phyloP scores from a whole-genome alignment of 1,140 invertebrate genomes.

The Copidosoma floridanum region DNA sequence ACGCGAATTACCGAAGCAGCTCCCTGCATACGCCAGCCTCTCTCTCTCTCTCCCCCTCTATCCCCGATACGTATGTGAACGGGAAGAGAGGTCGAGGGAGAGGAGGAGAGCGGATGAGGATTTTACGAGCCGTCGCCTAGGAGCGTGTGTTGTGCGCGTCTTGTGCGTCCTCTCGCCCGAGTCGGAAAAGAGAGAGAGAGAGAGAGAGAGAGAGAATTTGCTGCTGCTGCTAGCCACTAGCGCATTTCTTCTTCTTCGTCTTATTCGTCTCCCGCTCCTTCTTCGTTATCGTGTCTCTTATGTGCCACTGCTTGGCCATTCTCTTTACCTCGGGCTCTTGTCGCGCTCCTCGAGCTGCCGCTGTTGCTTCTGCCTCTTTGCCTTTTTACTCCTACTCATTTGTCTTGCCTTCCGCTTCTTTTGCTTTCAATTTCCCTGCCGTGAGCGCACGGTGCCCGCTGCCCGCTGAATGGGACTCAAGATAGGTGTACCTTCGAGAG shows the following conservation, averaged over 20 bases:
- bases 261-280: background rate
- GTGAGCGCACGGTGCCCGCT: too few relatives aligned
- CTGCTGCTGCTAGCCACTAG: too few relatives aligned
- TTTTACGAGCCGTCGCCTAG: conserved; percentile 13
- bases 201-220: too few relatives aligned
- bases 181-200: too few relatives aligned
- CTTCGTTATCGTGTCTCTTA: too few relatives aligned
- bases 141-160: too few relatives aligned
- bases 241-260: background rate
- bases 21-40: conserved; percentile 11
- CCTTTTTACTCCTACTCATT: conserved; percentile 6
- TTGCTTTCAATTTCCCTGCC: too few relatives aligned
- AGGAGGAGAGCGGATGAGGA: conserved; percentile 5
- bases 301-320: background rate
- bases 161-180: too few relatives aligned
- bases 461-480: too few relatives aligned
- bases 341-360: background rate
- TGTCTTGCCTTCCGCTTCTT: background rate
- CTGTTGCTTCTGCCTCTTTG: background rate
- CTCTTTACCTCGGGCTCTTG: background rate
- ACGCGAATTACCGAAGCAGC: conserved; percentile 15
- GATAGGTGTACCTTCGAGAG: too few relatives aligned
- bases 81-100: too few relatives aligned
- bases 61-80: too few relatives aligned
- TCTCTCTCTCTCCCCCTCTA: background rate